A percentile compares a stretch with the other conserved stretches of the same genome.
phyloP scores from a whole-genome alignment of 2,888 invertebrate genomes.

The Heliconius sara region DNA sequence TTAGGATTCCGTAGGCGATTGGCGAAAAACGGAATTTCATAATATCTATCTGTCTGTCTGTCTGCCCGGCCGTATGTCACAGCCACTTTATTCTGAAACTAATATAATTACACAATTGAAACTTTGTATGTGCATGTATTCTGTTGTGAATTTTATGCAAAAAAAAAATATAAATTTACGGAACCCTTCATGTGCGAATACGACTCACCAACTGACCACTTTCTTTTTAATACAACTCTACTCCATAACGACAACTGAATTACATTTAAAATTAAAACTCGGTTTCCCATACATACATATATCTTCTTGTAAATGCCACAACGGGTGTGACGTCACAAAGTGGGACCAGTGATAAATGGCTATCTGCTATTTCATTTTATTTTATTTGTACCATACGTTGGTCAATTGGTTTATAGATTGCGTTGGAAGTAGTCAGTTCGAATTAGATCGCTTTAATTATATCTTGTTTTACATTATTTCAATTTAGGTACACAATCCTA shows the following conservation, averaged over 20 bases:
- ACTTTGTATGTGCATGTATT: too few relatives aligned
- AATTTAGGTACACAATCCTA: not conserved
- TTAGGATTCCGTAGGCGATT: too few relatives aligned
- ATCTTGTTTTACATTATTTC: not conserved
- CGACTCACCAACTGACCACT: too few relatives aligned
- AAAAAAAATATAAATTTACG: too few relatives aligned
- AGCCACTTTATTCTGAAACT: too few relatives aligned
- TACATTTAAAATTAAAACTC: slow-evolving; percentile 22
- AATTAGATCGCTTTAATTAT: not conserved
- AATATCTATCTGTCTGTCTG: too few relatives aligned
- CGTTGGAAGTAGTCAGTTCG: not conserved
- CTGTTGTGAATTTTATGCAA: too few relatives aligned
- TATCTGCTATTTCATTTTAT: slow-evolving; percentile 37
- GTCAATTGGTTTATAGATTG: slow-evolving; percentile 15
- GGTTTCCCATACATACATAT: not conserved
- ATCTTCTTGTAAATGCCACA: slow-evolving; percentile 24
- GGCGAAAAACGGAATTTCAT: too few relatives aligned
- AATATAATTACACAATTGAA: too few relatives aligned
- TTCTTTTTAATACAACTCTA: not conserved
- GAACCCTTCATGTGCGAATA: too few relatives aligned
- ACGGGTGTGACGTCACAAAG: slow-evolving; percentile 26
- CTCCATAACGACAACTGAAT: slow-evolving; percentile 2
- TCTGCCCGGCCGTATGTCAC: too few relatives aligned
- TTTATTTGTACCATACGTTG: slow-evolving; percentile 25
- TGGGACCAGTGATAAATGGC: slow-evolving; percentile 35